phyloP scores from a whole-genome alignment of 30 jellyfish, hydroid and myxozoan genomes.

The Turritopsis rubra region DNA sequence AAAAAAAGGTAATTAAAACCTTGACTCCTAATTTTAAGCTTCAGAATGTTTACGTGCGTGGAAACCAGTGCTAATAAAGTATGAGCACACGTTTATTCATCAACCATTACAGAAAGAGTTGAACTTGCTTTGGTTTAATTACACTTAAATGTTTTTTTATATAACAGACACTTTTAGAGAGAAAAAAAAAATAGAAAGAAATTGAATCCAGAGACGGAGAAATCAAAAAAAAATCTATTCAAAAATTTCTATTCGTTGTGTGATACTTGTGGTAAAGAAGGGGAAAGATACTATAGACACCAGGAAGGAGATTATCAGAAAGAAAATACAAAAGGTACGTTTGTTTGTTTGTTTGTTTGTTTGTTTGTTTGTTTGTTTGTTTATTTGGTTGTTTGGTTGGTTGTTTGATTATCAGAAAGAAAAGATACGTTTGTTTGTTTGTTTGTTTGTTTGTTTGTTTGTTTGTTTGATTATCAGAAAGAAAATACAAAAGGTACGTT shows the following conservation, averaged over 20 bases:
- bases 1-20: neutral
- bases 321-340: too few species aligned
- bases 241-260: neutral
- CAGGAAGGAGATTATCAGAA: too few species aligned
- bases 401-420: too few species aligned
- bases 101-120: neutral
- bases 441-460: too few species aligned
- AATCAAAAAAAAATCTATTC: neutral
- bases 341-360: too few species aligned
- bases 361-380: too few species aligned
- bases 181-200: too few species aligned
- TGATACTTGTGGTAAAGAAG: neutral
- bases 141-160: neutral
- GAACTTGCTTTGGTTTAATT: neutral
- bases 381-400: too few species aligned
- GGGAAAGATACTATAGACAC: too few species aligned
- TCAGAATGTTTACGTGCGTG: neutral
- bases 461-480: too few species aligned
- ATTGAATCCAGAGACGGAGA: neutral
- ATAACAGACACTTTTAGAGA: neutral
- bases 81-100: neutral
- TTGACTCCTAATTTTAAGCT: neutral
- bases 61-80: neutral
- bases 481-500: too few species aligned
- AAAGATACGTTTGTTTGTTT: too few species aligned